Base-by-base conservation (phyloP, 2,888 invertebrate genomes). In the Plemyria rubiginata region DNA sequence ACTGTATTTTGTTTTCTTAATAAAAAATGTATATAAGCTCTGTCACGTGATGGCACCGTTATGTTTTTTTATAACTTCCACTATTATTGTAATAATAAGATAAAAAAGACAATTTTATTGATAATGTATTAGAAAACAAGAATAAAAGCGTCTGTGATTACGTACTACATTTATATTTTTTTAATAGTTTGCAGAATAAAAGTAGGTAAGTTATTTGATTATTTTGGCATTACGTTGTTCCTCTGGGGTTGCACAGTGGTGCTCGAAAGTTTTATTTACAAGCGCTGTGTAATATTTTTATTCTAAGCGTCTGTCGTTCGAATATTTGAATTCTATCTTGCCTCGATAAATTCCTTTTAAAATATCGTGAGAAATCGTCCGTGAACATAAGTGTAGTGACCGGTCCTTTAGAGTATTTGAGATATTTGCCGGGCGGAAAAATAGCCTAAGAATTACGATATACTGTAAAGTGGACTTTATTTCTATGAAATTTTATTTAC, bases 311-410 rank as follows among this genome's bases (percentile, higher is more conserved):
- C 48, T 56, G 29, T 45, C 38, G 48, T 13, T 81, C 67, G 70
- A 82, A 80, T 85, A 88, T 89, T 88, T 86, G 87, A 88, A 85
- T 86, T 84, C 77, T 78, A 77, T 71, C 78, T 70, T 76, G 79
- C 79, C 76, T 80, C 71, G 80, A 82, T 78, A 81, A 85, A 86
- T 86, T 85, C 84, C 82, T 79, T 79, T 80, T 80, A 78, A 82
- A 70, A 81, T 79, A 77, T 75, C 70, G 76, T 76, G 74, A 77
- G 74, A 81, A 84, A 81, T 84, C 79, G 76, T 68, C 72, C 73
- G 68, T 76, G 70, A 69, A 78, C 75, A 75, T 81, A 76, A 82
- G 78, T 77, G 81, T 60, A 51, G 49, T 65, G 76, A 82, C 79
- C 82, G 79, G 80, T 80, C 78, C 72, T 54, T 57, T 40, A 54